phyloP scores from a whole-genome alignment of 2,113 vertebrate genomes.

The Muscicapa adusta region DNA sequence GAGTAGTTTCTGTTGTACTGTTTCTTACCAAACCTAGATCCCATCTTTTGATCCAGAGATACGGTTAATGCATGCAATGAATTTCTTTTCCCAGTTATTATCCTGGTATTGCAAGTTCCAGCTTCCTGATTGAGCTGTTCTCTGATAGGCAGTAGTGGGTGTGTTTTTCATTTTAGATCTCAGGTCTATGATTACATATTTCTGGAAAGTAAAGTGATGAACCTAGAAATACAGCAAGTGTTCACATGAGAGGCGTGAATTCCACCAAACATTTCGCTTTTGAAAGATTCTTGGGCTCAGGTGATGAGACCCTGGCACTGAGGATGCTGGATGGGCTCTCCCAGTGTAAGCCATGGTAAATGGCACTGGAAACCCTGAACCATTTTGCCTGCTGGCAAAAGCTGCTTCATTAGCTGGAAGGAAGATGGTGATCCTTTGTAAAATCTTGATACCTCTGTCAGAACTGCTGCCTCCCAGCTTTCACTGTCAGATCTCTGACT shows the following conservation, averaged over 20 bases:
- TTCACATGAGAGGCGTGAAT: not conserved
- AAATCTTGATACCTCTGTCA: not conserved
- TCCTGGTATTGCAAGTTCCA: not conserved
- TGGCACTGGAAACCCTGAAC: not conserved
- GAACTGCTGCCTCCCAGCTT: not conserved
- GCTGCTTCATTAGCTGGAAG: not conserved
- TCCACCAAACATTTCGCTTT: not conserved
- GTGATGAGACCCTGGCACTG: not conserved
- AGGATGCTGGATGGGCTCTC: not conserved
- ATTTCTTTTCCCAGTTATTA: not conserved
- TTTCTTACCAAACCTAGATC: not conserved
- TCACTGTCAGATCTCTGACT: not conserved
- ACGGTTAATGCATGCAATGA: not conserved
- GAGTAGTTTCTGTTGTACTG: not conserved
- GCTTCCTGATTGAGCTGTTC: not conserved
- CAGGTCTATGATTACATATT: not conserved
- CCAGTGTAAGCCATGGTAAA: not conserved
- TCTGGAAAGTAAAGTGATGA: not conserved
- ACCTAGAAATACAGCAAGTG: not conserved
- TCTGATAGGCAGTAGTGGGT: not conserved
- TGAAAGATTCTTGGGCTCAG: not conserved
- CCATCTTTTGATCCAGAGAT: not conserved
- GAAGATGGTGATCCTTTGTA: not conserved
- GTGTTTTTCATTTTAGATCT: not conserved
- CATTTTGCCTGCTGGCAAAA: not conserved